Evolutionary conservation across 2,888 invertebrate species (phyloP).

Genomic region (Proisotoma minuta): DNA sequence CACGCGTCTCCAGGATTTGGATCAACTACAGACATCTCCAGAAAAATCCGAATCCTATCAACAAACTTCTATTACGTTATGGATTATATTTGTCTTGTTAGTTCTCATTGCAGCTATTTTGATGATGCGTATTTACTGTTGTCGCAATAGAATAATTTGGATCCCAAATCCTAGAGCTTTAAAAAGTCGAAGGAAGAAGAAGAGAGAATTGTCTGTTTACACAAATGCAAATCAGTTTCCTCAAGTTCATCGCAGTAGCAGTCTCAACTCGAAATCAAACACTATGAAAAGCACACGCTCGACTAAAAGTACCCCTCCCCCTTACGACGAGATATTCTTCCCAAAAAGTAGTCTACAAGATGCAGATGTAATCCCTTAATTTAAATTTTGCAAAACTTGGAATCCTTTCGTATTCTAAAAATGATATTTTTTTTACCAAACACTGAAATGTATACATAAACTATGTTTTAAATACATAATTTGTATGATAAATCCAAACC

Average conservation of each 20-base stretch:
- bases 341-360: constrained; percentile 3
- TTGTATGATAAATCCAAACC: too few species aligned
- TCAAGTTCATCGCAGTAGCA: neutral
- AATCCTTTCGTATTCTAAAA: too few species aligned
- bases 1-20: neutral
- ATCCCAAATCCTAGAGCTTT: constrained; percentile 25
- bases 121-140: constrained; percentile 29
- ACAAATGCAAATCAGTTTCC: neutral
- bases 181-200: neutral
- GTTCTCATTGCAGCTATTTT: constrained; percentile 20
- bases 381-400: too few species aligned
- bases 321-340: constrained; percentile 33
- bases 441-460: too few species aligned
- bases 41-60: neutral
- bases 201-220: neutral
- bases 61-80: neutral
- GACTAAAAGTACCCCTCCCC: constrained; percentile 15
- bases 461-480: too few species aligned
- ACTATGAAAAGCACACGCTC: neutral
- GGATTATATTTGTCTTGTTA: neutral
- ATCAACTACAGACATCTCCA: neutral
- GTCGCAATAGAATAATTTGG: constrained; percentile 33
- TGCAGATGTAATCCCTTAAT: neutral
- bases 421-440: too few species aligned
- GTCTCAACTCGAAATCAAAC: too few species aligned